Percentiles rank a stretch among this genome's conserved stretches.
Conservation (phyloP, 2,797 vertebrate genomes). For the Sebastes baramenuke region DNA sequence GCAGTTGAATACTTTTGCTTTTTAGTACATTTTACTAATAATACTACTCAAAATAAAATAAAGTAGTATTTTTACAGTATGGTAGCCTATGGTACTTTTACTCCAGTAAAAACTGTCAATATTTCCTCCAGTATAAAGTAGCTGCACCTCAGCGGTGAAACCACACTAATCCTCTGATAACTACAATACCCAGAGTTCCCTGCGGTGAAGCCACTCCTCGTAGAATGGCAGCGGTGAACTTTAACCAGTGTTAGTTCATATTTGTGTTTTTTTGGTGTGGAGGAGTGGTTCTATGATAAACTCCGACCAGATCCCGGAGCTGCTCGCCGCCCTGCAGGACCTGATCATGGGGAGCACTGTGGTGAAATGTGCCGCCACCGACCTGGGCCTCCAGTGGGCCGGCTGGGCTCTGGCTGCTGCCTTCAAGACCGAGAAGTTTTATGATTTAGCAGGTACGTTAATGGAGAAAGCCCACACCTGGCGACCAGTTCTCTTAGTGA, state of each 20-base stretch:
- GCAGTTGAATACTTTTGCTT: not conserved
- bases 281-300: constrained; percentile 43
- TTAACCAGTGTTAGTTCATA: constrained; percentile 14
- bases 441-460: constrained; percentile 82
- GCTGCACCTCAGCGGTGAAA: not conserved
- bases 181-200: constrained; percentile 76
- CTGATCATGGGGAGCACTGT: constrained; percentile 71
- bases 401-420: constrained; percentile 80
- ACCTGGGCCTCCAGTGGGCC: constrained; percentile 81
- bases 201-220: constrained; percentile 29
- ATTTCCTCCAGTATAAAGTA: not conserved
- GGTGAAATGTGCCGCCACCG: constrained; percentile 71
- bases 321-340: constrained; percentile 53
- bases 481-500: too few species aligned
- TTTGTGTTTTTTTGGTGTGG: not conserved
- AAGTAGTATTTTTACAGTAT: not conserved
- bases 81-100: not conserved
- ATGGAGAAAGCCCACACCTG: not conserved
- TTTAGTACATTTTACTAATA: not conserved
- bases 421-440: constrained; percentile 84
- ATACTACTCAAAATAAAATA: not conserved
- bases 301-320: not conserved
- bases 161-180: constrained; percentile 13
- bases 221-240: constrained; percentile 53
- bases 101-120: not conserved